Evolutionary conservation across 1,140 invertebrate genomes (phyloP), one percentile per base, ranked within the genome.

Genomic region (Drosophila pseudoananassae): DNA sequence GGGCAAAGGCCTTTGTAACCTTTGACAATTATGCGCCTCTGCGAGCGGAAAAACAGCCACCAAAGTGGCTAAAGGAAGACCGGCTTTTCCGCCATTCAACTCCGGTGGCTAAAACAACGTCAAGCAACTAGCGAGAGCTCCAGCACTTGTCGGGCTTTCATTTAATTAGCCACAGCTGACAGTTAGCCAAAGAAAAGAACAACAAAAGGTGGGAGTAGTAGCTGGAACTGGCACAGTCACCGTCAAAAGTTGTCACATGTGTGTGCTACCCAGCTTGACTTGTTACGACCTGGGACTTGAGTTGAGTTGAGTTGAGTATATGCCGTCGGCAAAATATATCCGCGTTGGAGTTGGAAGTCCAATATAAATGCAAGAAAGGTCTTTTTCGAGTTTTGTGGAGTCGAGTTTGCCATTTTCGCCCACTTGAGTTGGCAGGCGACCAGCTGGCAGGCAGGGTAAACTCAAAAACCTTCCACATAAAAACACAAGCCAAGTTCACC

Each of bases 91-190:
- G 10, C 4, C 43, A 61, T 31, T 31, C 61, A 27, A 49, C 10
- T 36, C 43, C 33, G 27, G 36, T 40, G 9, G 40, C 63, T 36
- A 20, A 27, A 68, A 36, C 12, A 60, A 45, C 49, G 23, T 54
- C 70, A 76, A 56, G 31, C 71, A 81, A 78, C 74, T 87, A 85
- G 82, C 74, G 82, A 88, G 78, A 88, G 78, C 71, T 74, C 60
- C 74, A 88, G 82, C 82, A 87, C 82, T 87, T 87, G 83, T 59
- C 45, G 51, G 78, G 75, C 78, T 87, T 87, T 87, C 78, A 87
- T 87, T 87, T 87, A 87, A 87, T 87, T 87, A 87, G 82, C 82
- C 82, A 87, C 82, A 87, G 82, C 83, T 87, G 82, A 87, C 82
- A 87, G 82, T 87, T 87, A 75, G 78, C 74, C 75, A 46, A 82